These are phyloP conservation scores for Ataeniobius toweri DNA, from an alignment of 2,797 vertebrate species.

Conservation along the genomic window DNA sequence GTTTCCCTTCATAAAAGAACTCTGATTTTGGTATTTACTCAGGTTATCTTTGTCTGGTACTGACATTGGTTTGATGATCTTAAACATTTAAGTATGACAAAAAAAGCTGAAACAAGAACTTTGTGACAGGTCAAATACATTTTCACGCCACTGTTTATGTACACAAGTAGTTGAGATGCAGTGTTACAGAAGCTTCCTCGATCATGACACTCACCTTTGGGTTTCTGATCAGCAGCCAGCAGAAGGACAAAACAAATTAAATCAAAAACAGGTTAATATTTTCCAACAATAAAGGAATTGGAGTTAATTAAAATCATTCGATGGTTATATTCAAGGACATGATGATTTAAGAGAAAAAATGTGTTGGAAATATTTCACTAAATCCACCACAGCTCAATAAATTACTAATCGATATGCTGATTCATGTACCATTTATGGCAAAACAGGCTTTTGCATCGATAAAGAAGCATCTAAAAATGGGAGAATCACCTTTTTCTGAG, in stretches of 20 bases:
- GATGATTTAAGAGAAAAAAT: neutral
- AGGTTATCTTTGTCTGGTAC: neutral
- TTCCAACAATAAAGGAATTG: neutral
- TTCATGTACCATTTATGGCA: neutral
- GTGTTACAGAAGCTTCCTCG: constrained; percentile 14
- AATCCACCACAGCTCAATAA: constrained; percentile 14
- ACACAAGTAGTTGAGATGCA: constrained; percentile 15
- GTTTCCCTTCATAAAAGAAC: neutral
- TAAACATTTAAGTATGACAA: neutral
- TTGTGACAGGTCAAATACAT: neutral
- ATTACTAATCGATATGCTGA: neutral
- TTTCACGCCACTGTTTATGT: constrained; percentile 3
- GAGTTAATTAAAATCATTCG: neutral
- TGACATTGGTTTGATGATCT: neutral
- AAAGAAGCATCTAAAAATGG: constrained; percentile 9
- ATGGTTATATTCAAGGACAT: neutral
- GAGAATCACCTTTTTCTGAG: constrained; percentile 94
- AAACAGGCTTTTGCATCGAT: neutral
- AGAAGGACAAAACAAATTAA: constrained; percentile 28
- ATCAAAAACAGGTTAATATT: neutral
- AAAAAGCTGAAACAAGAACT: neutral
- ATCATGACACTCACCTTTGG: constrained; percentile 89
- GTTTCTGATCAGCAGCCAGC: constrained; percentile 96
- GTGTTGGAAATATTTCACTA: neutral
- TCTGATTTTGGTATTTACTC: neutral